Evolutionary conservation across 2,113 vertebrate species (phyloP).

Genomic region (Ondatra zibethicus): DNA sequence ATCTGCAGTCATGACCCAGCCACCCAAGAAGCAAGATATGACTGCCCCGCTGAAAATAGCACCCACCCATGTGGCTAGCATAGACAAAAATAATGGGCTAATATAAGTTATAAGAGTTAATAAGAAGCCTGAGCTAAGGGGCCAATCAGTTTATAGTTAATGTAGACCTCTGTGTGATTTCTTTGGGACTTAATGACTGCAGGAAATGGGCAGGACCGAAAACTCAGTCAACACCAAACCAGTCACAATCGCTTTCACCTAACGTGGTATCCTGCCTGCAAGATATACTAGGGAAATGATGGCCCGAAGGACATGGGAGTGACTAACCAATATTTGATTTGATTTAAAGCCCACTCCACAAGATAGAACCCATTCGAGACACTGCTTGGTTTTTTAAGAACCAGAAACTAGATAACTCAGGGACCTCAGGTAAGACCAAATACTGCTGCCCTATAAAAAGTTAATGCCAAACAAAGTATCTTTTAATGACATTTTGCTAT

Average conservation of each 20-base stretch:
- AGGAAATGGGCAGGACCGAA: no score
- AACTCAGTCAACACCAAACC: no score
- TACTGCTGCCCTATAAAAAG: neutral
- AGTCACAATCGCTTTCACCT: neutral
- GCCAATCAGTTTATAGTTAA: no score
- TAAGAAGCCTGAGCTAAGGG: no score
- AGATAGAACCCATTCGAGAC: neutral
- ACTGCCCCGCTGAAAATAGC: no score
- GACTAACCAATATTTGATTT: neutral
- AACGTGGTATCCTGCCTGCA: neutral
- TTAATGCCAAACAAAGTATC: neutral
- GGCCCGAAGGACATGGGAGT: neutral
- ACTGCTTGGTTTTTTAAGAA: neutral
- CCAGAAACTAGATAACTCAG: neutral
- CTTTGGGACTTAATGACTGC: no score
- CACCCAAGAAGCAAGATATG: no score
- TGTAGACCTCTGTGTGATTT: no score
- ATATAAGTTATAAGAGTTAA: no score
- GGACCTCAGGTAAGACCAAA: neutral
- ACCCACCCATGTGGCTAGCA: no score
- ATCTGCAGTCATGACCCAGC: no score
- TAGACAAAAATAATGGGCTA: no score
- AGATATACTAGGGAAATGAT: neutral
- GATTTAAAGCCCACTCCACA: neutral
- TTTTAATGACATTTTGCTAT: neutral